Evolutionary conservation across 1,140 invertebrate genomes (phyloP).

Genomic region (Cydia fagiglandana): DNA sequence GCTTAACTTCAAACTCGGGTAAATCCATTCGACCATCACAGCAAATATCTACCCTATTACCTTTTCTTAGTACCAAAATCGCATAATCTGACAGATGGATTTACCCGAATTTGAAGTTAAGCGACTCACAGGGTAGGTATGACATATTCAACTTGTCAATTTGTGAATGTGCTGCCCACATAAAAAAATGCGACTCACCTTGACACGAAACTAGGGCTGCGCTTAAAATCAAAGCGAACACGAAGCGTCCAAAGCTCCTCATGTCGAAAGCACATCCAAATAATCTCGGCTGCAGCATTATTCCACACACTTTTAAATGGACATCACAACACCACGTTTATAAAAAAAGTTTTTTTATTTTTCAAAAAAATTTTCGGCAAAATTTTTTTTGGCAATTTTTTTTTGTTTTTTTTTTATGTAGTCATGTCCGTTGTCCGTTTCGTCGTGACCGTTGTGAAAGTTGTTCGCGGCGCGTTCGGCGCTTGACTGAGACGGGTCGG

Average conservation of each 20-base stretch:
- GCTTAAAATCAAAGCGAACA: slow-evolving; percentile 48
- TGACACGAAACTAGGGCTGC: slow-evolving; percentile 60
- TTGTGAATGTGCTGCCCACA: slow-evolving; percentile 33
- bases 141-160: slow-evolving; percentile 1
- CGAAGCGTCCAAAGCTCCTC: slow-evolving; percentile 45
- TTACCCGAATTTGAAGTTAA: no score
- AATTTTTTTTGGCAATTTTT: no score
- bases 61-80: no score
- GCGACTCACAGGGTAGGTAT: no score
- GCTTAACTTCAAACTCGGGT: no score
- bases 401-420: slow-evolving; percentile 10
- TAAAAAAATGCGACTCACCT: slow-evolving; percentile 57
- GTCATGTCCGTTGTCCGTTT: slow-evolving; percentile 12
- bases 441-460: slow-evolving; percentile 33
- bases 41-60: no score
- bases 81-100: no score
- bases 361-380: not conserved
- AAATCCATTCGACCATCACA: no score
- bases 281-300: slow-evolving; percentile 73
- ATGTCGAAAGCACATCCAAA: slow-evolving; percentile 53
- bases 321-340: slow-evolving; percentile 29
- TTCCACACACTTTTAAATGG: slow-evolving; percentile 56
- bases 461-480: slow-evolving; percentile 40
- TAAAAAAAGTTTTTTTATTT: slow-evolving; percentile 1
- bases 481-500: slow-evolving; percentile 44